Evolutionary conservation across 1,140 invertebrate species (phyloP), one percentile per base, ranked within the genome.

Genomic region (Dendroctonus ponderosae): DNA sequence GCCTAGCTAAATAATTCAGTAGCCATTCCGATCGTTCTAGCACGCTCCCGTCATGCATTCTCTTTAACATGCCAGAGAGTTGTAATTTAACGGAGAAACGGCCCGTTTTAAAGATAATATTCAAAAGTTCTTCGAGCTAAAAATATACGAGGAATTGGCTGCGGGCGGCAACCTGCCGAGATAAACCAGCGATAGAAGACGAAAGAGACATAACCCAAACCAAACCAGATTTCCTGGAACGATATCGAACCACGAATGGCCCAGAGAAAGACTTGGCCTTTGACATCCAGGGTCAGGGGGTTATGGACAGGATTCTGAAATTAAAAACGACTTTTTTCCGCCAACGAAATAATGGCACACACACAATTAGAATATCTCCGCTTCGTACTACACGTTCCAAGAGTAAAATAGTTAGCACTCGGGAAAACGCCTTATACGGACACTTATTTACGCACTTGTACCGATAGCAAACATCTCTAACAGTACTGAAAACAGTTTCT

Each of bases 401-500:
- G 26, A 7, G 53, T 56, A 56, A 56, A 56, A 56, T 56, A 56
- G 44, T 59, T 59, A 59, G n/a, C 57, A 59, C 38, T 61, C 26
- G 7, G n/a, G 58, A n/a, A 61, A 61, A 49, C 41, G 41, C 58
- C 44, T 39, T 61, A 49, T 61, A 49, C 49, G 58, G 58, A 38
- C 9, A n/a, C 9, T 61, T 49, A 49, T 61, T 61, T 61, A 61
- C 58, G 44, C 46, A 49, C 37, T 61, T 12, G 37, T 12, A 49
- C 15, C n/a, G 9, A 61, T 40, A 61, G 58, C 58, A 40, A 49
- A 61, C 58, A 61, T 49, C 58, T 49, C 42, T 61, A 61, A 61
- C 58, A 61, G 58, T 61, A 49, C 58, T 38, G 46, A 50, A 61
- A 49, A 50, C 58, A 61, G 44, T 61, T 61, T 61, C 58, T 40